phyloP scores from a whole-genome alignment of 2,113 vertebrate genomes.

The Orycteropus afer region DNA sequence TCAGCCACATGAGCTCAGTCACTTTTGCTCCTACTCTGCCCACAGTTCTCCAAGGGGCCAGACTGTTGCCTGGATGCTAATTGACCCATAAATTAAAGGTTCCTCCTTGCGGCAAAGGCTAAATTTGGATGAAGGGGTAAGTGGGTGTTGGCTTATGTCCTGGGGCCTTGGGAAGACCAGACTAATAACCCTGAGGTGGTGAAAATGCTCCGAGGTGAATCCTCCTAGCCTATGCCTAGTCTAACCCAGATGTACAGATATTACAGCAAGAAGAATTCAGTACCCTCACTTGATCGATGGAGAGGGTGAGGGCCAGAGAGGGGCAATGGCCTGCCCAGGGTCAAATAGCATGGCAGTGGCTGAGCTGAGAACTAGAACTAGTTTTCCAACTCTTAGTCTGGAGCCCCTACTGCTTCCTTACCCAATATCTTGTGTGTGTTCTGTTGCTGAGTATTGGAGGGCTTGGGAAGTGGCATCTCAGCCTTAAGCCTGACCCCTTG shows the following conservation, averaged over 20 bases:
- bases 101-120: neutral
- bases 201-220: neutral
- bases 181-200: neutral
- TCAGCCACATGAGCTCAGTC: too few species aligned
- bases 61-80: neutral
- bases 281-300: neutral
- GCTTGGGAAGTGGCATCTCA: neutral
- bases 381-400: neutral
- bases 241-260: neutral
- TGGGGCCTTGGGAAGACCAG: neutral
- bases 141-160: neutral
- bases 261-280: neutral
- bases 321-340: neutral
- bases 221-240: neutral
- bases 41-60: too few species aligned
- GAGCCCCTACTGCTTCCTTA: neutral
- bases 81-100: neutral
- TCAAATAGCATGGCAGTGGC: neutral
- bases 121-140: neutral
- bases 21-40: neutral
- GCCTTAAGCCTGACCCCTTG: neutral
- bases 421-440: neutral
- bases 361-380: neutral
- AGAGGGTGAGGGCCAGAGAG: too few species aligned
- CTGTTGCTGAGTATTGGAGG: neutral